Conservation (phyloP, 2,113 vertebrate species). For the Brachyistius frenatus region DNA sequence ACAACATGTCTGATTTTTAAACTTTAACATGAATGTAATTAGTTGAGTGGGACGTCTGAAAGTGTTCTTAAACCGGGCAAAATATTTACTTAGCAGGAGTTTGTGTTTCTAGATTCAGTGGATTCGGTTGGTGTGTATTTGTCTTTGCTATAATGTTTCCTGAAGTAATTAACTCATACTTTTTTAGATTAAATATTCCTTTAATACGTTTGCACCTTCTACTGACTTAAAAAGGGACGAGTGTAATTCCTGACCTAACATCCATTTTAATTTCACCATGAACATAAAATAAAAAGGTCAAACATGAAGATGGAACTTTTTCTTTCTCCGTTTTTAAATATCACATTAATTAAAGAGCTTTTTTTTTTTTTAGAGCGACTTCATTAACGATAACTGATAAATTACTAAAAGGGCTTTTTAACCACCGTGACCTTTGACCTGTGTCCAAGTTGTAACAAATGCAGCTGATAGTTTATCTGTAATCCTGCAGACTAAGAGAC, state of each 20-base stretch:
- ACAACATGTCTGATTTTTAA: too few relatives aligned
- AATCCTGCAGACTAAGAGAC: background rate
- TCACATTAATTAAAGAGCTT: background rate
- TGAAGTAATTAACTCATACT: background rate
- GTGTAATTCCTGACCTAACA: background rate
- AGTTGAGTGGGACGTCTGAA: too few relatives aligned
- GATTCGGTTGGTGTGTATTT: too few relatives aligned
- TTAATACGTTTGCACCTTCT: too few relatives aligned
- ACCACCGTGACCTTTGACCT: too few relatives aligned
- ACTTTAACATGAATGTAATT: too few relatives aligned
- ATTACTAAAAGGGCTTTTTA: too few relatives aligned
- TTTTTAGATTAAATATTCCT: background rate
- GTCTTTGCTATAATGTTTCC: background rate
- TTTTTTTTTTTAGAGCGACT: background rate
- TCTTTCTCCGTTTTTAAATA: background rate
- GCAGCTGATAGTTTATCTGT: too few relatives aligned
- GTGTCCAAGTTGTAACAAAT: too few relatives aligned
- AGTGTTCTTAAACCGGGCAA: too few relatives aligned
- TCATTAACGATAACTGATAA: background rate
- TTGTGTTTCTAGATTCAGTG: too few relatives aligned
- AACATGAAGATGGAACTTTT: background rate
- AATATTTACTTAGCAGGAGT: too few relatives aligned
- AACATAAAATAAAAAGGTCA: background rate
- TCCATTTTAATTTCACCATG: background rate
- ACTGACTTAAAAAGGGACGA: background rate